Evolutionary conservation across 2,797 vertebrate species (phyloP).

Genomic region (Spondyliosoma cantharus): DNA sequence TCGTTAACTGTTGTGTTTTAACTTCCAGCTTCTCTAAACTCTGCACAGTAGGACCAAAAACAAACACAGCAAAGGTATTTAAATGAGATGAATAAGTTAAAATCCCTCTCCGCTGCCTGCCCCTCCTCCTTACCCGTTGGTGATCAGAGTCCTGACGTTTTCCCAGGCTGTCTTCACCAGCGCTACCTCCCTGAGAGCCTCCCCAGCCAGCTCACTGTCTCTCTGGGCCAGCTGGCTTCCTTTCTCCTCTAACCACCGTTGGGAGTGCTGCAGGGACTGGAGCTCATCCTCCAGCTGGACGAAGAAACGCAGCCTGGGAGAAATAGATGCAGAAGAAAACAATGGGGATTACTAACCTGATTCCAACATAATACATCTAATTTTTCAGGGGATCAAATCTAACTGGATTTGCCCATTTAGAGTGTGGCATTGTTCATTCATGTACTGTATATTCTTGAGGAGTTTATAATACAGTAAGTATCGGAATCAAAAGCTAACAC

Average conservation of each 20-base stretch:
- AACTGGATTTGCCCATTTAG: slow-evolving; percentile 38
- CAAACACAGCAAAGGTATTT: neutral
- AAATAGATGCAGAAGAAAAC: slow-evolving; percentile 61
- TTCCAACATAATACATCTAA: slow-evolving; percentile 44
- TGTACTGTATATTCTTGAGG: neutral
- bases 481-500: slow-evolving; percentile 19
- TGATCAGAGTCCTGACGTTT: slow-evolving; percentile 86
- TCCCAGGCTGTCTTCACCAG: slow-evolving; percentile 89
- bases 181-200: slow-evolving; percentile 87
- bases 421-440: slow-evolving; percentile 30
- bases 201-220: slow-evolving; percentile 87
- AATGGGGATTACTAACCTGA: slow-evolving; percentile 63
- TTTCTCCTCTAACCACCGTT: slow-evolving; percentile 92
- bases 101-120: neutral
- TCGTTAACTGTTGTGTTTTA: slow-evolving; percentile 1
- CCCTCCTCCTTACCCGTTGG: slow-evolving; percentile 85
- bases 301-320: slow-evolving; percentile 89
- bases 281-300: slow-evolving; percentile 95
- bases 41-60: neutral
- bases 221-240: slow-evolving; percentile 92
- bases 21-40: neutral
- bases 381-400: slow-evolving; percentile 43
- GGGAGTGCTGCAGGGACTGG: slow-evolving; percentile 91
- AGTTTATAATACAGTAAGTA: slow-evolving; percentile 7
- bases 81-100: slow-evolving; percentile 14